phyloP scores from a whole-genome alignment of 2,113 vertebrate genomes.

The Coryphaenoides rupestris region DNA sequence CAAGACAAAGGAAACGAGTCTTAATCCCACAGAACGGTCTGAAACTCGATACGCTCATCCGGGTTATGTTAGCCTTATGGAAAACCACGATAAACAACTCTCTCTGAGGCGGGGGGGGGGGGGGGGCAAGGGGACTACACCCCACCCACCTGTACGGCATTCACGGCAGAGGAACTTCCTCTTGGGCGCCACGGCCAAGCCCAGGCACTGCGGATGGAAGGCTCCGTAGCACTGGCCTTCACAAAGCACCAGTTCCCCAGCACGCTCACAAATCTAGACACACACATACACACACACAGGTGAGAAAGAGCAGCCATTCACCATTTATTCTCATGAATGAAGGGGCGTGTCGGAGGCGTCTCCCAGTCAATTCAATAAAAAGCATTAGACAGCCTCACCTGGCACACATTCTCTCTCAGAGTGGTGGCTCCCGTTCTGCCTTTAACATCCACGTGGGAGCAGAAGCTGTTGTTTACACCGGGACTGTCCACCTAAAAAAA shows the following conservation, averaged over 20 bases:
- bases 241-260: constrained; percentile 89
- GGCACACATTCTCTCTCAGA: constrained; percentile 96
- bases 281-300: constrained; percentile 10
- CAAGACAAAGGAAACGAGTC: neutral
- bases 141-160: constrained; percentile 83
- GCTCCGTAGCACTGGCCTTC: constrained; percentile 96
- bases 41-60: neutral
- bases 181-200: constrained; percentile 84
- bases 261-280: constrained; percentile 89
- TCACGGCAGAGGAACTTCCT: constrained; percentile 92
- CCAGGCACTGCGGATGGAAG: constrained; percentile 93
- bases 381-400: constrained; percentile 70
- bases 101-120: no score
- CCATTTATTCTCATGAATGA: neutral
- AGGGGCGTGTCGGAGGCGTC: neutral
- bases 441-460: constrained; percentile 77
- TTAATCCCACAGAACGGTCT: neutral
- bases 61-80: no score
- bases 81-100: no score
- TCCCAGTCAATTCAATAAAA: neutral
- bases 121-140: neutral
- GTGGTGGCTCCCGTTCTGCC: constrained; percentile 84
- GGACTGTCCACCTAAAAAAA: constrained; percentile 41
- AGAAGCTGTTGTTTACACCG: constrained; percentile 53
- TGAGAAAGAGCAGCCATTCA: no score